Conservation (phyloP, 2,888 invertebrate genomes). For the Agrotis exclamationis region DNA sequence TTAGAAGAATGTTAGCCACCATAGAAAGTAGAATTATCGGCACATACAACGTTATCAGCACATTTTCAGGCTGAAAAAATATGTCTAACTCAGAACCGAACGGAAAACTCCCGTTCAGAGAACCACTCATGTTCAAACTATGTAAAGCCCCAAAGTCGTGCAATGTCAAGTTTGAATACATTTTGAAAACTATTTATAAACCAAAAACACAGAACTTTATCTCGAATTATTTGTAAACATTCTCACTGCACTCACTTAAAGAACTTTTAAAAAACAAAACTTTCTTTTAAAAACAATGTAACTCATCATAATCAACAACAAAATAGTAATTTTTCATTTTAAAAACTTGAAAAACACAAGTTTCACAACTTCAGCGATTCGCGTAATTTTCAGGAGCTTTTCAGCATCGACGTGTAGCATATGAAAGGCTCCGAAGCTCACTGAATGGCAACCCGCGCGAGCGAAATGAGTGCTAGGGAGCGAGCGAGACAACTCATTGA, state of each 20-base stretch:
- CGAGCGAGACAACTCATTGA: constrained; percentile 54
- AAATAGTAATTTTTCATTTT: neutral
- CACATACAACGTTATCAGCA: constrained; percentile 92
- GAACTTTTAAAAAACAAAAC: neutral
- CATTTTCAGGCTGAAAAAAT: constrained; percentile 84
- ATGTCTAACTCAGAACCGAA: constrained; percentile 81
- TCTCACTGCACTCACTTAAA: constrained; percentile 16
- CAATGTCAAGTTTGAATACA: constrained; percentile 63
- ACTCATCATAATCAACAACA: neutral
- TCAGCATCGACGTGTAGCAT: constrained; percentile 61
- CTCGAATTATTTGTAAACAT: constrained; percentile 46
- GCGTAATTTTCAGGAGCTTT: constrained; percentile 53
- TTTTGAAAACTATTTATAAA: constrained; percentile 43
- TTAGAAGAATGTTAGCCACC: constrained; percentile 92
- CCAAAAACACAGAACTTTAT: constrained; percentile 33
- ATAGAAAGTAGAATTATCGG: constrained; percentile 92
- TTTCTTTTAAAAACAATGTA: neutral
- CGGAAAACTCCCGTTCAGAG: constrained; percentile 72
- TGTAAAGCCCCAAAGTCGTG: constrained; percentile 58
- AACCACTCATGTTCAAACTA: constrained; percentile 53
- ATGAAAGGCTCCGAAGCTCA: constrained; percentile 66
- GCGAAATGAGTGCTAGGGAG: constrained; percentile 35
- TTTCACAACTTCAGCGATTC: constrained; percentile 49
- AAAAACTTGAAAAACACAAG: neutral
- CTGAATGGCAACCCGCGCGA: constrained; percentile 67